A percentile compares a stretch with the other conserved stretches of the same genome.
These are phyloP conservation scores for cattle (Bos taurus) DNA, from an alignment of 2,113 vertebrate genomes.

Conservation along the genomic window DNA sequence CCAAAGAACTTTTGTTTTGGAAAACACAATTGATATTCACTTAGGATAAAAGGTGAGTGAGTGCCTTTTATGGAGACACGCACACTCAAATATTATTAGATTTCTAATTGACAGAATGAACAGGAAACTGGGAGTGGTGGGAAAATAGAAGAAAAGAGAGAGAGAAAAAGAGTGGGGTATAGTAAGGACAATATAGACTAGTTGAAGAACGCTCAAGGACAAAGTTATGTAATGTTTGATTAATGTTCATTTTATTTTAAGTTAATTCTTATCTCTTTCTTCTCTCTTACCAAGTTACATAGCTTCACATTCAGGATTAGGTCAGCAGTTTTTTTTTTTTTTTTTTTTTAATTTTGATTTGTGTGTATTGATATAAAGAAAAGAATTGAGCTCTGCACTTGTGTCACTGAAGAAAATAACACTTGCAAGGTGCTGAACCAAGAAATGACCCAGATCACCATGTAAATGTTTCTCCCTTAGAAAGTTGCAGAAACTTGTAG, in stretches of 20 bases:
- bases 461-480: not conserved
- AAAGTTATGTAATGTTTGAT: not conserved
- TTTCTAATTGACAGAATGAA: not conserved
- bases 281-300: not conserved
- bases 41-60: not conserved
- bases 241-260: not conserved
- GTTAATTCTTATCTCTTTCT: not conserved
- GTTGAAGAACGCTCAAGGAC: not conserved
- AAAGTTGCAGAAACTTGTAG: not conserved
- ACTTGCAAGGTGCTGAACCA: not conserved
- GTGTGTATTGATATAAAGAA: not conserved
- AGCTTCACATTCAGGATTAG: not conserved
- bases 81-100: not conserved
- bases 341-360: not conserved
- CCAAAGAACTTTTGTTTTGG: not conserved
- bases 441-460: not conserved
- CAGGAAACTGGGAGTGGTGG: not conserved
- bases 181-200: not conserved
- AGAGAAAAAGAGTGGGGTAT: not conserved
- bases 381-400: not conserved
- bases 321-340: too few relatives aligned
- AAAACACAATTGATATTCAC: not conserved
- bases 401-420: not conserved
- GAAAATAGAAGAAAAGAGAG: not conserved
- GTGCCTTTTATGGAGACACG: not conserved